These are phyloP conservation scores for Thaumatotibia leucotreta DNA, from an alignment of 1,140 invertebrate species.

Conservation along the genomic window DNA sequence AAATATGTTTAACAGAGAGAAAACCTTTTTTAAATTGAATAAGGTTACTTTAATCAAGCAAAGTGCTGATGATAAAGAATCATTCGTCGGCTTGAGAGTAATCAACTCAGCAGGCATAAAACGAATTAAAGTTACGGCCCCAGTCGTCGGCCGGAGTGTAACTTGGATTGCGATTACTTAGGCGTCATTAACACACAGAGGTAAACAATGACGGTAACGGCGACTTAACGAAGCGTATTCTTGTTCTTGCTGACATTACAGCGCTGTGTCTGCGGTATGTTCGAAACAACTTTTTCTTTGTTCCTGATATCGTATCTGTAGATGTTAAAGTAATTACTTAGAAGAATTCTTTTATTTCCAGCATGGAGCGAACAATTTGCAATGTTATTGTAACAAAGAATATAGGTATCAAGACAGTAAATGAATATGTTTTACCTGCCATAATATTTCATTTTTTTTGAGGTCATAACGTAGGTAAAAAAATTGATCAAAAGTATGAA, in stretches of 20 bases:
- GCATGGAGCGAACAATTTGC: background rate
- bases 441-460: no score
- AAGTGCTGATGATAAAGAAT: constrained; percentile 7
- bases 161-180: background rate
- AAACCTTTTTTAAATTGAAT: background rate
- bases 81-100: background rate
- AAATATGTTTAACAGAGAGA: no score
- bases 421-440: no score
- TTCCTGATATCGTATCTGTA: background rate
- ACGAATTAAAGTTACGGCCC: background rate
- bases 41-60: background rate
- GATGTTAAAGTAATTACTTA: background rate
- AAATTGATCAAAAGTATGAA: no score
- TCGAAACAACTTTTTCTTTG: background rate
- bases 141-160: background rate
- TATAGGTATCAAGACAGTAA: no score
- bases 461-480: no score
- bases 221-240: background rate
- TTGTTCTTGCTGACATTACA: background rate
- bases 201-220: background rate
- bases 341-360: background rate
- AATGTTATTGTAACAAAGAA: background rate
- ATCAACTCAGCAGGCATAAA: background rate
- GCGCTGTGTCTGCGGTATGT: background rate
- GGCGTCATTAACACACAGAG: background rate